Conservation (phyloP, 2,113 vertebrate species). For the Mustelus asterias region DNA sequence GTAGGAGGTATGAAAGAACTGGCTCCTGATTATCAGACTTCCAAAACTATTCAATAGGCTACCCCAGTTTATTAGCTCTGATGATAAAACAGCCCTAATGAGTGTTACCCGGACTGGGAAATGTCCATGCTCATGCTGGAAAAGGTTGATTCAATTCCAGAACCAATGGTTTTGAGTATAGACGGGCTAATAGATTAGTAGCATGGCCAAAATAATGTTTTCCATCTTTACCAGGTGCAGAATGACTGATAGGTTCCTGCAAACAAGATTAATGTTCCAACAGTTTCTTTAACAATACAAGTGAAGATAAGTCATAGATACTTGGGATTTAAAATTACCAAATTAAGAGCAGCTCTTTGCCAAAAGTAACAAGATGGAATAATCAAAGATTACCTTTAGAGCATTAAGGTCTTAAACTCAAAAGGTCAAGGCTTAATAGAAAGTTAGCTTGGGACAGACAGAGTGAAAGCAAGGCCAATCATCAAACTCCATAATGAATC, state of each 20-base stretch:
- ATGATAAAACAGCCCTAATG: not conserved
- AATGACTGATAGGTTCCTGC: not conserved
- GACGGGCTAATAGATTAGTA: not conserved
- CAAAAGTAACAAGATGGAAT: not conserved
- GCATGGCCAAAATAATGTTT: not conserved
- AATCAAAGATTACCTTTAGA: not conserved
- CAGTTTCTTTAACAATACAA: not conserved
- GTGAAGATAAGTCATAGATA: not conserved
- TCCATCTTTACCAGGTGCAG: not conserved
- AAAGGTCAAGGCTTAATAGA: not conserved
- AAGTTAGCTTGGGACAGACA: not conserved
- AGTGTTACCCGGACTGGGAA: not conserved
- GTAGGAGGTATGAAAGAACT: not conserved
- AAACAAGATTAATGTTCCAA: not conserved
- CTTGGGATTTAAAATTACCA: not conserved
- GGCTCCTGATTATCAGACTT: not conserved
- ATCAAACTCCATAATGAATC: not conserved
- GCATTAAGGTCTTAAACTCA: not conserved
- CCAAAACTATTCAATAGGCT: not conserved
- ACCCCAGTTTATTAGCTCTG: not conserved
- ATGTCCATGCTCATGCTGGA: not conserved
- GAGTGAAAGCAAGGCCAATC: not conserved
- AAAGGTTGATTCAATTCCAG: not conserved
- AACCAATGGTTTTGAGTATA: not conserved
- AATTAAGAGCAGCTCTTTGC: not conserved